A percentile compares a stretch with the other conserved stretches of the same genome.
Conservation (phyloP, 2,888 invertebrate species). For the Drosophila barbarae region DNA sequence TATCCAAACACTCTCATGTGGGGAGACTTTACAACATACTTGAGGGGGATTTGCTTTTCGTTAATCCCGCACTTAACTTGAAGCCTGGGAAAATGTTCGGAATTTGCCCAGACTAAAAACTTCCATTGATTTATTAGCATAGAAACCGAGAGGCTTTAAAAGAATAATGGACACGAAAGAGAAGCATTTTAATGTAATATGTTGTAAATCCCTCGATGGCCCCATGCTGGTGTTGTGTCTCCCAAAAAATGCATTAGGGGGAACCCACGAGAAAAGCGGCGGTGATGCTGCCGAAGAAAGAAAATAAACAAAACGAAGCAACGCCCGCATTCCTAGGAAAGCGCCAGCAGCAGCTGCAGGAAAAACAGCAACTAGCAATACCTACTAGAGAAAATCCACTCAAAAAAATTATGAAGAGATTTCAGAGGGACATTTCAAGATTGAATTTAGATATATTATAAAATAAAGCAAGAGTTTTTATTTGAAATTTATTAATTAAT, state of each 20-base stretch:
- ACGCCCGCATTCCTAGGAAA: conserved; percentile 71
- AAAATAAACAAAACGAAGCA: conserved; percentile 53
- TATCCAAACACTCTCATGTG: neutral
- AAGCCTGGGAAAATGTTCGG: conserved; percentile 47
- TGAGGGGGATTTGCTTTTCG: conserved; percentile 14
- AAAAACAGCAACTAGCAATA: conserved; percentile 36
- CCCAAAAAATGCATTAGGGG: conserved; percentile 63
- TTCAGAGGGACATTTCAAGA: neutral
- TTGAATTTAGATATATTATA: too few relatives aligned
- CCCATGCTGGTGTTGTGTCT: conserved; percentile 55
- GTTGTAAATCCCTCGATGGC: conserved; percentile 48
- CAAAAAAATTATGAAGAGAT: neutral
- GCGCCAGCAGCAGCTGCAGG: conserved; percentile 69
- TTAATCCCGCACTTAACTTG: conserved; percentile 25
- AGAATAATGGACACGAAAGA: conserved; percentile 28
- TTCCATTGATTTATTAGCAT: conserved; percentile 59
- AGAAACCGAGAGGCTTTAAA: conserved; percentile 40
- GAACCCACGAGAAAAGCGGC: conserved; percentile 36
- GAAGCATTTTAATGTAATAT: conserved; percentile 65
- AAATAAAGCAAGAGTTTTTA: too few relatives aligned
- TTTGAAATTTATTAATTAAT: too few relatives aligned
- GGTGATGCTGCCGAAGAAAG: conserved; percentile 19
- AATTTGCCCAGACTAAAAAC: conserved; percentile 49
- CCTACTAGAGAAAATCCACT: conserved; percentile 4
- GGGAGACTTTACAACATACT: conserved; percentile 19